Percentiles rank a stretch among this genome's conserved stretches.
phyloP scores from a whole-genome alignment of 2,113 vertebrate genomes.

The Nycticebus coucang region DNA sequence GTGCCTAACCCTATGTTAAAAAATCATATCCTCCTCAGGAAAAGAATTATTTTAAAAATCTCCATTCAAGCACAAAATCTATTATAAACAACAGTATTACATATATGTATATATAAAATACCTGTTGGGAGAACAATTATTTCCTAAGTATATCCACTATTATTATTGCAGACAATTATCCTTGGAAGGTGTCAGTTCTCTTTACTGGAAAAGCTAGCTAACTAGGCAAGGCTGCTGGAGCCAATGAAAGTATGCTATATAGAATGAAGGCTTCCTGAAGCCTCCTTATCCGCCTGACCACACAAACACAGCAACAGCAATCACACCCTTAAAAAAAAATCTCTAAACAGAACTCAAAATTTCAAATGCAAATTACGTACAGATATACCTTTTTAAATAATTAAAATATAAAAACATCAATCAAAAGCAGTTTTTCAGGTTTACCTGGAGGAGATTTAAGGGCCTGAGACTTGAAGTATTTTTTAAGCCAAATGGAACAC shows the following conservation, averaged over 20 bases:
- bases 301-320: background rate
- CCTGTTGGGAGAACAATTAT: background rate
- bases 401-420: conserved; percentile 59
- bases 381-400: background rate
- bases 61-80: background rate
- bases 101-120: background rate
- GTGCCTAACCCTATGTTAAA: background rate
- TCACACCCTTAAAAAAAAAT: background rate
- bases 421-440: conserved; percentile 70
- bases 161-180: background rate
- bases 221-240: background rate
- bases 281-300: background rate
- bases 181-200: background rate
- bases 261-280: background rate
- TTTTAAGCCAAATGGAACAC: conserved; percentile 94
- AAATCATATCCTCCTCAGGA: background rate
- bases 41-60: background rate
- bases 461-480: conserved; percentile 92
- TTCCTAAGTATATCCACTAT: background rate
- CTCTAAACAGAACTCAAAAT: background rate
- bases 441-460: conserved; percentile 98
- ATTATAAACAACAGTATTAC: background rate
- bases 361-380: conserved; percentile 7
- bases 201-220: background rate
- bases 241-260: background rate